These are phyloP conservation scores for Brachylomia viminalis DNA, from an alignment of 2,888 invertebrate genomes.

Conservation along the genomic window DNA sequence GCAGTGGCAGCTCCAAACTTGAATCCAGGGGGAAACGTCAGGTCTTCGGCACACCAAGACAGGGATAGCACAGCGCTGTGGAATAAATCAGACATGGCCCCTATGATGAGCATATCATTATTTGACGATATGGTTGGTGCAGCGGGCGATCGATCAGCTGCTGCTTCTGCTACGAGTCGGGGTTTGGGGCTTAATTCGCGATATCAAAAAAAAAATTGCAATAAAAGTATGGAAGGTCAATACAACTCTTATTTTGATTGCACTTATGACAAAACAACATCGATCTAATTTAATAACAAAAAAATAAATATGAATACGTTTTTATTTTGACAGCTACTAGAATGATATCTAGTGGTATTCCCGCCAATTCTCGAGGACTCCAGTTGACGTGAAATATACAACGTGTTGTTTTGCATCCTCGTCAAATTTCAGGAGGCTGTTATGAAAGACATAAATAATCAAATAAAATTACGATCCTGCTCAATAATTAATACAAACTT, in stretches of 20 bases:
- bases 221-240: not conserved
- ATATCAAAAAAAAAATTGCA: not conserved
- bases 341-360: not conserved
- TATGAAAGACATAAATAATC: too few relatives aligned
- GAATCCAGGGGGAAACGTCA: conserved; percentile 62
- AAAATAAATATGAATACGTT: not conserved
- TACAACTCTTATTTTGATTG: not conserved
- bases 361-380: not conserved
- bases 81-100: not conserved
- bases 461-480: too few relatives aligned
- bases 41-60: conserved; percentile 34
- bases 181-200: not conserved
- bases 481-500: too few relatives aligned
- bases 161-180: not conserved
- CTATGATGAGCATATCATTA: too few relatives aligned
- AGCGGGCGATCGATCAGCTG: not conserved
- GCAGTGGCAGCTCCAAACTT: conserved; percentile 58
- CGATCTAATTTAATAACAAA: not conserved
- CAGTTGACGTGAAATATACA: not conserved
- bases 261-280: not conserved
- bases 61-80: conserved; percentile 26
- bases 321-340: not conserved
- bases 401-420: too few relatives aligned
- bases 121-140: not conserved
- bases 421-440: too few relatives aligned